These are phyloP conservation scores for Nycteola revayana DNA, from an alignment of 2,888 invertebrate genomes.

Conservation along the genomic window DNA sequence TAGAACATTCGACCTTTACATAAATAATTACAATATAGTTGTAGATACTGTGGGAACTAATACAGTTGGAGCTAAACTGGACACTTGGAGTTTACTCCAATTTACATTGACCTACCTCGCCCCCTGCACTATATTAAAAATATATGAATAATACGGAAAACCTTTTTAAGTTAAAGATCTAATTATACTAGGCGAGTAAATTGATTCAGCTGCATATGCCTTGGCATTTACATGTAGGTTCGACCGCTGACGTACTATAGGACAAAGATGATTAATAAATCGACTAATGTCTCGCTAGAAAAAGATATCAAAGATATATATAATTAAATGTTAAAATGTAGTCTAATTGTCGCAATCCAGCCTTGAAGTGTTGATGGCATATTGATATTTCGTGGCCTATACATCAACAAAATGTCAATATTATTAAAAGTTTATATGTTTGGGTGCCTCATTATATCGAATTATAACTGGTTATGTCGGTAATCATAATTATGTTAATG, in stretches of 20 bases:
- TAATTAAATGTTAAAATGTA: constrained; percentile 29
- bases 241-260: background rate
- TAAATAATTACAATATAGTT: constrained; percentile 33
- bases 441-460: too few species aligned
- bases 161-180: background rate
- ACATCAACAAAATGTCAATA: too few species aligned
- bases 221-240: background rate
- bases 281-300: constrained; percentile 1
- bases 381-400: too few species aligned
- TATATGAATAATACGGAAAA: background rate
- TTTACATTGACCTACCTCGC: constrained; percentile 9
- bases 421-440: too few species aligned
- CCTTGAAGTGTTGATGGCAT: constrained; percentile 16
- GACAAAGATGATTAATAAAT: background rate
- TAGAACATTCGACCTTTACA: constrained; percentile 40
- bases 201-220: background rate
- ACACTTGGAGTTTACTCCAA: too few species aligned
- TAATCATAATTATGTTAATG: too few species aligned
- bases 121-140: background rate
- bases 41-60: constrained; percentile 43
- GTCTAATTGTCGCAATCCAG: constrained; percentile 17
- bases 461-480: too few species aligned
- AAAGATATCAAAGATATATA: constrained; percentile 37
- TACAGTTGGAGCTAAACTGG: constrained; percentile 18
- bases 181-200: background rate